Evolutionary conservation across 2,888 invertebrate genomes (phyloP).

Genomic region (Orchesellides sinensis): DNA sequence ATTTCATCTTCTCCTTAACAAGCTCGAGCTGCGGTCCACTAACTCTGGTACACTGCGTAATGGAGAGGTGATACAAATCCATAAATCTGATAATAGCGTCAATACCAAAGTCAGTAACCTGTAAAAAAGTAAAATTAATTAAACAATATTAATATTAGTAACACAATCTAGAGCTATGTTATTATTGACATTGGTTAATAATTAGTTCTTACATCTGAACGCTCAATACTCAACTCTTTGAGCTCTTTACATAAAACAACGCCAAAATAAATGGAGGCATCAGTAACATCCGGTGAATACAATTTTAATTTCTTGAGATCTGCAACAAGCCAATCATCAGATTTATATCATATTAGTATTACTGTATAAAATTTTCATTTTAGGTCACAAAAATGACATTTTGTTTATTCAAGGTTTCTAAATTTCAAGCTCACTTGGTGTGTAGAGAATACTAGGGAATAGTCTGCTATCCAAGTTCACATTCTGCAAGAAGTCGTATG

Average conservation of each 20-base stretch:
- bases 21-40: constrained; percentile 67
- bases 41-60: constrained; percentile 66
- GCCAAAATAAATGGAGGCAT: constrained; percentile 64
- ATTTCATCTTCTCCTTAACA: constrained; percentile 67
- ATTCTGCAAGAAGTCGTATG: constrained; percentile 48
- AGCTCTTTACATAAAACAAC: constrained; percentile 58
- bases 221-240: constrained; percentile 63
- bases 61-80: constrained; percentile 65
- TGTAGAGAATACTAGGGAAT: constrained; percentile 51
- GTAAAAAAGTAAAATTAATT: background rate
- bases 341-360: background rate
- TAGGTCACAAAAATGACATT: too few species aligned
- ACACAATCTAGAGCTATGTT: too few species aligned
- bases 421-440: constrained; percentile 37
- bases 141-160: too few species aligned
- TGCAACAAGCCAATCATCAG: background rate
- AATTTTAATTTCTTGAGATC: constrained; percentile 56
- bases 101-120: constrained; percentile 69
- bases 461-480: constrained; percentile 46
- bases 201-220: constrained; percentile 52
- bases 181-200: too few species aligned
- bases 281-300: constrained; percentile 62
- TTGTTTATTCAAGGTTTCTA: too few species aligned
- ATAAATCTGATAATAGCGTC: constrained; percentile 67
- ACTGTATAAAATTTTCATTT: background rate